These are phyloP conservation scores for Oeneis ivallda DNA, from an alignment of 2,888 invertebrate species.

Conservation along the genomic window DNA sequence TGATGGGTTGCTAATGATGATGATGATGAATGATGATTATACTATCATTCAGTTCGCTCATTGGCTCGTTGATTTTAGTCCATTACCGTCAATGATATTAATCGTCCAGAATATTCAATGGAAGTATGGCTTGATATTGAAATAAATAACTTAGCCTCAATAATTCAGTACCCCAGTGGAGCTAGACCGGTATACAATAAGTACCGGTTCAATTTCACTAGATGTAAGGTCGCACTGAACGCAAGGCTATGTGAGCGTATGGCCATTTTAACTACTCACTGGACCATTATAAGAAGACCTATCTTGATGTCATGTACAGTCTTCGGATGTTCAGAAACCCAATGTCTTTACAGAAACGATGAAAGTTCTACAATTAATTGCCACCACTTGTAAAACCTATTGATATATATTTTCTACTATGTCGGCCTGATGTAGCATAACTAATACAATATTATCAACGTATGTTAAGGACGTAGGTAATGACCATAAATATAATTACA, in stretches of 20 bases:
- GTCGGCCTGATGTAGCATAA: not conserved
- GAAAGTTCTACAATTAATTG: slow-evolving; percentile 4
- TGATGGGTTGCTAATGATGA: too few species aligned
- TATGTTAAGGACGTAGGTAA: not conserved
- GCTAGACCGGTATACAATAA: slow-evolving; percentile 49
- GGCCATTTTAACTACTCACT: slow-evolving; percentile 38
- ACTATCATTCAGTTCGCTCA: not conserved
- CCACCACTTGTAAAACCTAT: not conserved
- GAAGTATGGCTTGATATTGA: slow-evolving; percentile 37
- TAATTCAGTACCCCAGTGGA: slow-evolving; percentile 51
- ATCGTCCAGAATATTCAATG: not conserved
- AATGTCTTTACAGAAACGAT: slow-evolving; percentile 4
- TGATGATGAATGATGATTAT: not conserved
- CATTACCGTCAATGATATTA: not conserved
- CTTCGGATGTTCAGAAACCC: slow-evolving; percentile 18
- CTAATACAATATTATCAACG: slow-evolving; percentile 1
- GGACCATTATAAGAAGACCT: slow-evolving; percentile 35
- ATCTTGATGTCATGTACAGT: slow-evolving; percentile 23
- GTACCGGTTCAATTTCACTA: slow-evolving; percentile 77
- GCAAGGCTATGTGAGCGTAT: slow-evolving; percentile 74
- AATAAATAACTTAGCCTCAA: slow-evolving; percentile 51
- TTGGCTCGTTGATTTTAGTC: not conserved
- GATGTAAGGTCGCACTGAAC: slow-evolving; percentile 67
- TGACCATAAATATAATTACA: not conserved
- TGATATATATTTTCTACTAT: not conserved